These are phyloP conservation scores for Trochalopteron elliotii DNA, from an alignment of 2,113 vertebrate species.

Conservation along the genomic window DNA sequence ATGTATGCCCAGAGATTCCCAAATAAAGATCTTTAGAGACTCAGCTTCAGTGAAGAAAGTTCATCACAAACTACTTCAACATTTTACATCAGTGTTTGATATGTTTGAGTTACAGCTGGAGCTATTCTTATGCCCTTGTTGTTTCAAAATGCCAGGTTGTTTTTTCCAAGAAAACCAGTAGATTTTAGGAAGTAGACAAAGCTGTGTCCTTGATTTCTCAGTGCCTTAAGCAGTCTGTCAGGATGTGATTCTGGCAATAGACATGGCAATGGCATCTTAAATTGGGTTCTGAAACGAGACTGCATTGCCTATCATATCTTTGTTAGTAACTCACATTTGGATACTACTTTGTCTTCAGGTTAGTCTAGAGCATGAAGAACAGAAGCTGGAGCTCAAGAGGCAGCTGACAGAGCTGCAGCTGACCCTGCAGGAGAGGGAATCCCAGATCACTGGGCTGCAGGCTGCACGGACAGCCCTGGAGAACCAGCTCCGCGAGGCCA, in stretches of 20 bases:
- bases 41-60: not conserved
- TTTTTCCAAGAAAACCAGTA: not conserved
- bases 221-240: not conserved
- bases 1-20: not conserved
- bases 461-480: slow-evolving; percentile 89
- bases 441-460: slow-evolving; percentile 91
- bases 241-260: not conserved
- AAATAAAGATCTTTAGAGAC: not conserved
- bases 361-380: slow-evolving; percentile 91
- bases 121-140: not conserved
- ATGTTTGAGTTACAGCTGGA: not conserved
- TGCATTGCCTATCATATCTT: not conserved
- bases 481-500: slow-evolving; percentile 91
- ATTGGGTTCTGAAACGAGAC: not conserved
- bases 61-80: not conserved
- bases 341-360: slow-evolving; percentile 72
- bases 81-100: not conserved
- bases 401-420: slow-evolving; percentile 94
- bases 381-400: slow-evolving; percentile 93
- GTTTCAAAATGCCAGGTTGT: not conserved
- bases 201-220: not conserved
- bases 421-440: slow-evolving; percentile 92
- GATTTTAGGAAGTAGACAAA: not conserved
- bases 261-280: not conserved
- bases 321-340: not conserved